A percentile compares a stretch with the other conserved stretches of the same genome.
These are phyloP conservation scores for Suillia variegata DNA, from an alignment of 2,888 invertebrate species.

Conservation along the genomic window DNA sequence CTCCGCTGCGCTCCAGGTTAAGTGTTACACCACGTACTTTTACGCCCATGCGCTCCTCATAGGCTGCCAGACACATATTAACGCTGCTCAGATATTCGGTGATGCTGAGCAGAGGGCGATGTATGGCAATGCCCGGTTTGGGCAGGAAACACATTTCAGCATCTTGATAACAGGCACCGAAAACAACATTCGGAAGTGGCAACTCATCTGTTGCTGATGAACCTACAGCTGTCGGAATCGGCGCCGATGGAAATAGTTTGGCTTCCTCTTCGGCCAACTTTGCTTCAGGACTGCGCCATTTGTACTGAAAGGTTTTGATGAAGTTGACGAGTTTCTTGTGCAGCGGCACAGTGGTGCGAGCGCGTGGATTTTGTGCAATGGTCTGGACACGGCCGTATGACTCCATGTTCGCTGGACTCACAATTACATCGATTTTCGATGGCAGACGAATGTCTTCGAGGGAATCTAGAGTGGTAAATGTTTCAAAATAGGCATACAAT, in stretches of 20 bases:
- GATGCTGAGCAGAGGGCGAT: conserved; percentile 74
- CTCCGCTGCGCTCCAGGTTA: conserved; percentile 45
- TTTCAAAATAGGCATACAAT: no score
- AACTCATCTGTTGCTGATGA: background rate
- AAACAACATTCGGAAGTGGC: background rate
- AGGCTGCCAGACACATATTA: conserved; percentile 78
- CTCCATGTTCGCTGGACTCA: conserved; percentile 77
- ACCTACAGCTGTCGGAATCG: conserved; percentile 12
- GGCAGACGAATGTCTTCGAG: conserved; percentile 79
- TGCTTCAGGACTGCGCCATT: conserved; percentile 72
- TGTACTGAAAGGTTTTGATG: conserved; percentile 72
- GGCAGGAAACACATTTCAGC: conserved; percentile 61
- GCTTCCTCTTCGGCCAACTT: conserved; percentile 48
- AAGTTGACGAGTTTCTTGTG: conserved; percentile 75
- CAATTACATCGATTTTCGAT: conserved; percentile 73
- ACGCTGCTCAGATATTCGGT: conserved; percentile 79
- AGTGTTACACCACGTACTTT: conserved; percentile 63
- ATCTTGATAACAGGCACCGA: no score
- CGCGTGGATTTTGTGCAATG: conserved; percentile 88
- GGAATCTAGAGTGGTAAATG: conserved; percentile 66
- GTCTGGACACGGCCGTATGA: conserved; percentile 86
- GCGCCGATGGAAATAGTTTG: conserved; percentile 30
- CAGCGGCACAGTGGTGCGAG: conserved; percentile 73
- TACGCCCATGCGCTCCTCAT: conserved; percentile 73
- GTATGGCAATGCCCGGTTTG: conserved; percentile 68